phyloP scores from a whole-genome alignment of 2,113 vertebrate genomes.

The Urocolius indicus region DNA sequence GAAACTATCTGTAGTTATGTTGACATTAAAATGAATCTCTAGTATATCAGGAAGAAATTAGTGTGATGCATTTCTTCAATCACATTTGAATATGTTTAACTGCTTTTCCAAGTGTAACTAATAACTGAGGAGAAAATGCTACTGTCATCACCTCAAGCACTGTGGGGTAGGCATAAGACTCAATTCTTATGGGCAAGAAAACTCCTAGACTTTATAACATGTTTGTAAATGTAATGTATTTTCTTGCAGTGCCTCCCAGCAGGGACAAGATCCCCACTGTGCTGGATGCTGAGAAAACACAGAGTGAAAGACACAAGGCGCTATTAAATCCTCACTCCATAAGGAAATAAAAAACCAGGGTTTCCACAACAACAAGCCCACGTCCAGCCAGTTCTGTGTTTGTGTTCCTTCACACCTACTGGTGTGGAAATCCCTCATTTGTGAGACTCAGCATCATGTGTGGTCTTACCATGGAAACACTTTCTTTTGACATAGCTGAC shows the following conservation, averaged over 20 bases:
- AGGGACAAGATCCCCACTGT: neutral
- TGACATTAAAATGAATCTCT: constrained; percentile 28
- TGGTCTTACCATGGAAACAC: neutral
- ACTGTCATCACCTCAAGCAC: neutral
- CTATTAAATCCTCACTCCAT: neutral
- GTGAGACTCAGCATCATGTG: neutral
- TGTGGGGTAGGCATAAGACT: neutral
- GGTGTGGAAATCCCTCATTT: neutral
- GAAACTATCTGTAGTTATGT: neutral
- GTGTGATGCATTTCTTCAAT: neutral
- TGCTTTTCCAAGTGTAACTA: neutral
- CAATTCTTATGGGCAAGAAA: neutral
- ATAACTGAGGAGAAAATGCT: constrained; percentile 9
- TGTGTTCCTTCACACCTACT: neutral
- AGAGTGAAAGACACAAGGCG: neutral
- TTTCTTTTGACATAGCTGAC: neutral
- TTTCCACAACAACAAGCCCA: neutral
- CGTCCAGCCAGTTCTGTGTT: neutral
- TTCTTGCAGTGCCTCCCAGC: neutral
- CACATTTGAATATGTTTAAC: constrained; percentile 30
- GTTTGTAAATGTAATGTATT: neutral
- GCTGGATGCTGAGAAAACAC: neutral
- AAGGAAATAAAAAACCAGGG: neutral
- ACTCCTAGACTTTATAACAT: neutral
- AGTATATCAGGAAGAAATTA: neutral